These are phyloP conservation scores for Bombus consobrinus DNA, from an alignment of 1,140 invertebrate genomes.

Conservation along the genomic window DNA sequence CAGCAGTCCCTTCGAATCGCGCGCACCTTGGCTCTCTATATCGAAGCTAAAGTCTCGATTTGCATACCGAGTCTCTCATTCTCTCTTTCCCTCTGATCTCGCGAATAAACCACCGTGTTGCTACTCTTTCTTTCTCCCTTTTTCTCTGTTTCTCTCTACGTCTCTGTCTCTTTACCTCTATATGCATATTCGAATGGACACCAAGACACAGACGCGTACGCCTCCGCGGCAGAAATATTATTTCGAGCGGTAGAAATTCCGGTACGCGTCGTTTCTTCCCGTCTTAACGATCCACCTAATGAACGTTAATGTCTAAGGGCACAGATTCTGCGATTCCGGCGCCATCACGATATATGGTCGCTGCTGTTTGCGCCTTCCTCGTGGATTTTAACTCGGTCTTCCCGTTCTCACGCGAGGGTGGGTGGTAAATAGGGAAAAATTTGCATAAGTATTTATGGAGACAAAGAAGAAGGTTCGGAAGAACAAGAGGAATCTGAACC, in stretches of 20 bases:
- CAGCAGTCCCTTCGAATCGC: conserved; percentile 61
- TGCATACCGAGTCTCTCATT: conserved; percentile 66
- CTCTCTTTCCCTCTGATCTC: conserved; percentile 10
- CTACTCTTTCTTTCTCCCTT: conserved; percentile 17
- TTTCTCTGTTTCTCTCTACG: not conserved
- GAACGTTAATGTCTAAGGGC: conserved; percentile 43
- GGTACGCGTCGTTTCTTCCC: conserved; percentile 26
- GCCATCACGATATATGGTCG: conserved; percentile 20
- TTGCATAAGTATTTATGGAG: too few relatives aligned
- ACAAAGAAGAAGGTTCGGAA: too few relatives aligned
- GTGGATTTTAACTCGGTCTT: too few relatives aligned
- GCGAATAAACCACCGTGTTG: conserved; percentile 29
- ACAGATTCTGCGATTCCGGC: conserved; percentile 37
- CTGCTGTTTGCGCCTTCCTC: conserved; percentile 8
- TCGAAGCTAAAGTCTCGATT: conserved; percentile 69
- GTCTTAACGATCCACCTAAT: conserved; percentile 53
- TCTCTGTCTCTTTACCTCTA: not conserved
- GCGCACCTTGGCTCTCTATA: conserved; percentile 62
- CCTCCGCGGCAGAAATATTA: conserved; percentile 59
- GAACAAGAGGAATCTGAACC: too few relatives aligned
- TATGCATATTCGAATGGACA: not conserved
- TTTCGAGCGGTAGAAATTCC: conserved; percentile 49
- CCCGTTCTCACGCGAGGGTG: too few relatives aligned
- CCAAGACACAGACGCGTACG: conserved; percentile 10
- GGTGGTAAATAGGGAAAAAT: too few relatives aligned